These are phyloP conservation scores for Phytoseiulus persimilis DNA, from an alignment of 2,888 invertebrate genomes.

Conservation along the genomic window DNA sequence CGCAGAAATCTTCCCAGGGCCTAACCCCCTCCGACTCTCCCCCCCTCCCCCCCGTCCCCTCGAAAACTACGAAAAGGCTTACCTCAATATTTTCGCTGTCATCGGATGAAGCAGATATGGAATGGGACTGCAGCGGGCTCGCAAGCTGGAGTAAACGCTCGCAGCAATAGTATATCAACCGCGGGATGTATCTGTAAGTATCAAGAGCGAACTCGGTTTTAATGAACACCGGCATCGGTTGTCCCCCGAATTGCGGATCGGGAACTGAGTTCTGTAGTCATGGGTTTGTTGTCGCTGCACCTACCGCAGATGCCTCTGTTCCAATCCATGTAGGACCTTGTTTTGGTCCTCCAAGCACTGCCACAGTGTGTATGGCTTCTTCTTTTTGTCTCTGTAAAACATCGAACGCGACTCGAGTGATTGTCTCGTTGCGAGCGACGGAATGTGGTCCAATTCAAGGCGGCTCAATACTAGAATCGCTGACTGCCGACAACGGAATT, in stretches of 20 bases:
- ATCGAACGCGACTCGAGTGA: constrained; percentile 22
- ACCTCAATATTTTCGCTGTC: constrained; percentile 36
- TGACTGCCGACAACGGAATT: too few species aligned
- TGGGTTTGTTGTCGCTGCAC: constrained; percentile 55
- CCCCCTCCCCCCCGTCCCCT: too few species aligned
- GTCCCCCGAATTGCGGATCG: too few species aligned
- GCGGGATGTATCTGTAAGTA: constrained; percentile 19
- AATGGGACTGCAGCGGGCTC: constrained; percentile 26
- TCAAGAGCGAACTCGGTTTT: background rate
- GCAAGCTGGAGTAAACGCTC: constrained; percentile 31
- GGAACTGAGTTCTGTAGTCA: too few species aligned
- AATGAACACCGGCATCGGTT: too few species aligned
- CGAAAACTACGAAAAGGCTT: background rate
- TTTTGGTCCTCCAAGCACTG: constrained; percentile 64
- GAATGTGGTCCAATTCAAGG: too few species aligned
- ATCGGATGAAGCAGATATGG: constrained; percentile 19
- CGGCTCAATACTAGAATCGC: too few species aligned
- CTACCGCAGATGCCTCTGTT: constrained; percentile 64
- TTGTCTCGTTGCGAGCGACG: too few species aligned
- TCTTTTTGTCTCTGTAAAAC: constrained; percentile 43
- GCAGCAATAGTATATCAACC: constrained; percentile 27
- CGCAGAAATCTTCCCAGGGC: too few species aligned
- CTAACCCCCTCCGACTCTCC: too few species aligned
- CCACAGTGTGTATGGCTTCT: constrained; percentile 60
- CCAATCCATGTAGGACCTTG: constrained; percentile 66